A percentile compares a stretch with the other conserved stretches of the same genome.
phyloP scores from a whole-genome alignment of 2,797 vertebrate genomes.

The Moxostoma hubbsi region DNA sequence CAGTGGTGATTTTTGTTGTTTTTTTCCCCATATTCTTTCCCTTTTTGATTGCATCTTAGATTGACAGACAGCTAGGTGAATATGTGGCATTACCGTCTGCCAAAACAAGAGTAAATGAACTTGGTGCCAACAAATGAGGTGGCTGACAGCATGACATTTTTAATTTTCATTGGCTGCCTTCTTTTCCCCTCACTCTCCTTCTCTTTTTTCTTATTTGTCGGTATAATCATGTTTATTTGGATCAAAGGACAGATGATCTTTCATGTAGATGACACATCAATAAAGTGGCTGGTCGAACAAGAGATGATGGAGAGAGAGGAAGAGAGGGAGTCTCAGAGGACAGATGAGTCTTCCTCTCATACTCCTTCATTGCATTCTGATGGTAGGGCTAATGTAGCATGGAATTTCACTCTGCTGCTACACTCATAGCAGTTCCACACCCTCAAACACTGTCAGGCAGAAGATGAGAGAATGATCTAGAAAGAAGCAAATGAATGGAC shows the following conservation, averaged over 20 bases:
- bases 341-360: conserved; percentile 86
- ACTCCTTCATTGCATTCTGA: conserved; percentile 96
- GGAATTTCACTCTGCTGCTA: conserved; percentile 91
- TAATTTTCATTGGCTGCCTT: conserved; percentile 4
- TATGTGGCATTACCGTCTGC: conserved; percentile 73
- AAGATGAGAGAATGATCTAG: conserved; percentile 1
- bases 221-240: conserved; percentile 90
- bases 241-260: conserved; percentile 96
- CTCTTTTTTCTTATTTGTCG: conserved; percentile 60
- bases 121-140: conserved; percentile 83
- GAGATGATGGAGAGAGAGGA: conserved; percentile 88
- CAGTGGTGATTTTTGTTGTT: conserved; percentile 63
- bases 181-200: too few relatives aligned
- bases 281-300: conserved; percentile 82
- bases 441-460: conserved; percentile 55
- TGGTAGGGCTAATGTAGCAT: conserved; percentile 99
- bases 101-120: conserved; percentile 71
- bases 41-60: conserved; percentile 79
- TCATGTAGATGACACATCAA: conserved; percentile 95
- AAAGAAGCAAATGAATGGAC: conserved; percentile 16
- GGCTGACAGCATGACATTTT: conserved; percentile 86
- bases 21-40: background rate
- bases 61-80: conserved; percentile 83
- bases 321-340: conserved; percentile 89
- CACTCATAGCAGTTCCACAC: conserved; percentile 43